These are phyloP conservation scores for Ganaspis brasiliensis DNA, from an alignment of 2,888 invertebrate species.

Conservation along the genomic window DNA sequence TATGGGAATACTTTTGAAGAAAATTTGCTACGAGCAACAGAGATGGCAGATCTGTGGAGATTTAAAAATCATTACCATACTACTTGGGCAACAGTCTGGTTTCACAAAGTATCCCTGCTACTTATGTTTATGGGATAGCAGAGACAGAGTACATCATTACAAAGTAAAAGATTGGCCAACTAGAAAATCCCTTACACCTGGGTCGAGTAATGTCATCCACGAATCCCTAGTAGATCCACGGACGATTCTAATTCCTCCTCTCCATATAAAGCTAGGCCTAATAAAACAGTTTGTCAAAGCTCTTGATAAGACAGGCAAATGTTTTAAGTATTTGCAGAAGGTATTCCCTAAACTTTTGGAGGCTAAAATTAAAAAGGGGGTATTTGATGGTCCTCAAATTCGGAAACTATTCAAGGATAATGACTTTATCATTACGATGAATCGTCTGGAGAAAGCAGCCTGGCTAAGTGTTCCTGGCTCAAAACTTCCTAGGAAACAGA, in stretches of 20 bases:
- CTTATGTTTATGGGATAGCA: no score
- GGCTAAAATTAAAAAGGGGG: no score
- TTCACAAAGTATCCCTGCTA: no score
- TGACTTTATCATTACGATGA: constrained; percentile 28
- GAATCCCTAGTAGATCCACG: constrained; percentile 41
- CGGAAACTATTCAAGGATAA: not conserved
- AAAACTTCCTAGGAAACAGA: constrained; percentile 43
- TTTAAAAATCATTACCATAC: no score
- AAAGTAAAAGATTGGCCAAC: no score
- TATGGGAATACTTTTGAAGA: constrained; percentile 42
- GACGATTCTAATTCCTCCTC: constrained; percentile 38
- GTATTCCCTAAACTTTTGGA: not conserved
- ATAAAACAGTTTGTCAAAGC: no score
- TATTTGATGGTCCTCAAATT: not conserved
- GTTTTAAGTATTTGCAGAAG: not conserved
- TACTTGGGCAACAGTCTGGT: no score
- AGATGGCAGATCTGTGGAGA: constrained; percentile 63
- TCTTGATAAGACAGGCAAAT: constrained; percentile 1
- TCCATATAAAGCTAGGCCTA: constrained; percentile 41
- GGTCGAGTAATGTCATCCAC: constrained; percentile 43
- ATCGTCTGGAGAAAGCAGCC: constrained; percentile 44
- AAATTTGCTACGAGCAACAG: constrained; percentile 53
- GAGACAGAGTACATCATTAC: constrained; percentile 64
- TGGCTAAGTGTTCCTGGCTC: constrained; percentile 48
- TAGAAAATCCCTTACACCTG: constrained; percentile 17